These are phyloP conservation scores for Cathartes aura DNA, from an alignment of 2,113 vertebrate species.

Conservation along the genomic window DNA sequence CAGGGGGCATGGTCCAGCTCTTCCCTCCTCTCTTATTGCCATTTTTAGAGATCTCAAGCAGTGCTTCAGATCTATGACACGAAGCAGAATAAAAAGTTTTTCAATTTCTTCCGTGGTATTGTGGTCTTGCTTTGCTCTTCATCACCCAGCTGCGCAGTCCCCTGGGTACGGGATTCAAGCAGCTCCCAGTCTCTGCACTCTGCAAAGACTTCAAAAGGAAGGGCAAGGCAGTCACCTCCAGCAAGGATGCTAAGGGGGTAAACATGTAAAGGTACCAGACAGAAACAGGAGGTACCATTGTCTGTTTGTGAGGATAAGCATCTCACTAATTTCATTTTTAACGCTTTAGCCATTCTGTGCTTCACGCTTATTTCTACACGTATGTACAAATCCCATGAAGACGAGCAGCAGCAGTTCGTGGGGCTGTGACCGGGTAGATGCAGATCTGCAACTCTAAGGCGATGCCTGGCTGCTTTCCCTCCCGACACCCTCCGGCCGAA, in stretches of 20 bases:
- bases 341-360: neutral
- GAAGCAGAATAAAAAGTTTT: neutral
- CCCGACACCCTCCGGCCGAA: neutral
- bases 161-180: neutral
- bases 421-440: rapidly evolving
- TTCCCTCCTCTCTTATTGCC: neutral
- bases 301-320: neutral
- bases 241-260: neutral
- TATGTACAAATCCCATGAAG: rapidly evolving
- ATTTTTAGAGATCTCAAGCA: neutral
- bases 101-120: neutral
- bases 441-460: neutral
- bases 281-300: neutral
- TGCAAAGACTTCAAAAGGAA: neutral
- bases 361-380: rapidly evolving
- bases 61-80: neutral
- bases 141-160: neutral
- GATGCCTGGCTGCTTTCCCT: neutral
- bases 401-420: neutral
- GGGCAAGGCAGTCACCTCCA: neutral
- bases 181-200: neutral
- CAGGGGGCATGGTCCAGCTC: neutral
- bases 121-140: neutral
- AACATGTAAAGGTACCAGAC: rapidly evolving
- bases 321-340: neutral